These are phyloP conservation scores for Enteromius afrohamiltoni DNA, from an alignment of 2,797 vertebrate species.

Conservation along the genomic window DNA sequence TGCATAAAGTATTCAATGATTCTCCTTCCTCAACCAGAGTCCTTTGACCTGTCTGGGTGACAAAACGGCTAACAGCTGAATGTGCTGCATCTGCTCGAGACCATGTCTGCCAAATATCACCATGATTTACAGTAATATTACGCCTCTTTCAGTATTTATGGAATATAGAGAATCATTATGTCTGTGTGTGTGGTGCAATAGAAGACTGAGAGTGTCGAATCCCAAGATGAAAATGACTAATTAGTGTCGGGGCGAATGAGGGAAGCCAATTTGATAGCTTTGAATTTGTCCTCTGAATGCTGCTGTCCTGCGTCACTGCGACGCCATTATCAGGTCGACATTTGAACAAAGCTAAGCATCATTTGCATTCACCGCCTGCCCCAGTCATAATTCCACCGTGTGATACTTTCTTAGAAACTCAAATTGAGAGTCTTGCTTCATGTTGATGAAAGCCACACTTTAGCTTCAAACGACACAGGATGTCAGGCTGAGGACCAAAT, in stretches of 20 bases:
- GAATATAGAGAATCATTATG: conserved; percentile 18
- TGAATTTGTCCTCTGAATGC: conserved; percentile 34
- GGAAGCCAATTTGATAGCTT: conserved; percentile 24
- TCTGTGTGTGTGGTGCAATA: conserved; percentile 2
- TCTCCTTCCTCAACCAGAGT: background rate
- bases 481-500: background rate
- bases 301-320: conserved; percentile 29
- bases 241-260: conserved; percentile 13
- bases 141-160: background rate
- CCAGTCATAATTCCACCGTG: conserved; percentile 17
- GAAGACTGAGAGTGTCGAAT: conserved; percentile 9
- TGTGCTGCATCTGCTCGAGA: conserved; percentile 9
- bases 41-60: background rate
- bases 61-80: background rate
- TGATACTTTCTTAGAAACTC: background rate
- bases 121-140: conserved; percentile 41
- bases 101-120: background rate
- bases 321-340: conserved; percentile 45
- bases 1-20: background rate
- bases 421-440: conserved; percentile 7
- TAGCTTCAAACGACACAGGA: background rate
- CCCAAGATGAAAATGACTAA: conserved; percentile 15
- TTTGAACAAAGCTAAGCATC: conserved; percentile 36
- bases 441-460: conserved; percentile 14
- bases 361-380: conserved; percentile 48